phyloP scores from a whole-genome alignment of 2,888 invertebrate species.

The Polydesmus complanatus region DNA sequence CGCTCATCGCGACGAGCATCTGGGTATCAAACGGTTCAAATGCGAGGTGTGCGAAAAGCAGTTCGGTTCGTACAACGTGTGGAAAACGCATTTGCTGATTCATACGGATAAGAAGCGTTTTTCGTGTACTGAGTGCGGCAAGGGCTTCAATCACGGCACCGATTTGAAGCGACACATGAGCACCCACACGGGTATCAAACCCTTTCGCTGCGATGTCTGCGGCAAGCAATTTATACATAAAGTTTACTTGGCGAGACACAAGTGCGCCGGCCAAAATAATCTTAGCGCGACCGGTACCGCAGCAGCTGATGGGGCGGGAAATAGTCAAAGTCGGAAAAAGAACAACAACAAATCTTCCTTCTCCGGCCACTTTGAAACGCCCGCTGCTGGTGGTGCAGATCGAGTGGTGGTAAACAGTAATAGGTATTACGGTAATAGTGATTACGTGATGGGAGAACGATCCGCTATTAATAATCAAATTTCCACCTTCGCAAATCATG shows the following conservation, averaged over 20 bases:
- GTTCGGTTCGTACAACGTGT: slow-evolving; percentile 2
- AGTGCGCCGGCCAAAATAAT: too few species aligned
- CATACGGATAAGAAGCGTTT: slow-evolving; percentile 9
- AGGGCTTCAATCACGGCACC: slow-evolving; percentile 32
- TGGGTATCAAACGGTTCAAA: slow-evolving; percentile 1
- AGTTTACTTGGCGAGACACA: slow-evolving; percentile 20
- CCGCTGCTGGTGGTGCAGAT: too few species aligned
- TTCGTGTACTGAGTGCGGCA: slow-evolving; percentile 28
- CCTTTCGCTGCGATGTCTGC: slow-evolving; percentile 9
- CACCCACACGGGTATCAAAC: slow-evolving; percentile 11
- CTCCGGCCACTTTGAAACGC: too few species aligned
- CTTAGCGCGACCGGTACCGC: too few species aligned
- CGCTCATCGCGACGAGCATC: background rate
- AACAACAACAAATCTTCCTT: too few species aligned
- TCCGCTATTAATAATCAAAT: too few species aligned
- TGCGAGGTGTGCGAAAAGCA: slow-evolving; percentile 9
- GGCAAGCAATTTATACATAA: slow-evolving; percentile 14
- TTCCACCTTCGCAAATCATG: too few species aligned
- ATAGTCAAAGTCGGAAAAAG: too few species aligned
- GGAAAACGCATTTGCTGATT: slow-evolving; percentile 1
- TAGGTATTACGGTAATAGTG: too few species aligned
- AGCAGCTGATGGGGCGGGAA: too few species aligned
- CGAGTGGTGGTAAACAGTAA: too few species aligned
- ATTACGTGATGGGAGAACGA: too few species aligned
- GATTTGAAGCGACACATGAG: slow-evolving; percentile 30